Conservation (phyloP, 2,888 invertebrate species). For the Heliothis peltigera region DNA sequence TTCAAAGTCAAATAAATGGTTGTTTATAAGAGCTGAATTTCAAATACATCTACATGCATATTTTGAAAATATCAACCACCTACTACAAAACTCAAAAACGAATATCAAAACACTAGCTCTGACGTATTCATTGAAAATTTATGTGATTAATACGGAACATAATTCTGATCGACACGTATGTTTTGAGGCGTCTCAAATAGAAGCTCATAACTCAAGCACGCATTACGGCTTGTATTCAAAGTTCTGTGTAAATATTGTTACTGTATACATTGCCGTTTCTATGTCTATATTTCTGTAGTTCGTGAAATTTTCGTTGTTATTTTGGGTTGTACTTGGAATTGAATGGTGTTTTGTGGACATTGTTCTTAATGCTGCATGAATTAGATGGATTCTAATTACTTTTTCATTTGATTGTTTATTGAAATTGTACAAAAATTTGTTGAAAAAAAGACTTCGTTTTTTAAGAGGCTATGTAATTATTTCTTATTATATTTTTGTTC, state of each 20-base stretch:
- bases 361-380: conserved; percentile 12
- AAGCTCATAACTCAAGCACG: conserved; percentile 66
- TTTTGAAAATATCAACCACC: background rate
- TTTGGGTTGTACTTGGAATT: conserved; percentile 37
- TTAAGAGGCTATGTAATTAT: too few species aligned
- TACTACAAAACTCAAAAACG: background rate
- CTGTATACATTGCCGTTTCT: conserved; percentile 48
- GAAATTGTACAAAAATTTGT: too few species aligned
- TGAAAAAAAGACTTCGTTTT: too few species aligned
- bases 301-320: conserved; percentile 53
- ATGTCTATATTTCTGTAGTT: conserved; percentile 60
- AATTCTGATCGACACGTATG: conserved; percentile 71
- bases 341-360: conserved; percentile 18
- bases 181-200: conserved; percentile 74
- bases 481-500: too few species aligned
- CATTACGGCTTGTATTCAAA: conserved; percentile 69
- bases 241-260: conserved; percentile 59
- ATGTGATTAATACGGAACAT: conserved; percentile 68
- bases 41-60: background rate
- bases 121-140: conserved; percentile 47
- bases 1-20: too few species aligned
- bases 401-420: background rate
- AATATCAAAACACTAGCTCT: conserved; percentile 14
- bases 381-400: background rate
- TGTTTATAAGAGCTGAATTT: background rate